A percentile compares a stretch with the other conserved stretches of the same genome.
Conservation (phyloP, 2,113 vertebrate species). For the Oryzias javanicus region DNA sequence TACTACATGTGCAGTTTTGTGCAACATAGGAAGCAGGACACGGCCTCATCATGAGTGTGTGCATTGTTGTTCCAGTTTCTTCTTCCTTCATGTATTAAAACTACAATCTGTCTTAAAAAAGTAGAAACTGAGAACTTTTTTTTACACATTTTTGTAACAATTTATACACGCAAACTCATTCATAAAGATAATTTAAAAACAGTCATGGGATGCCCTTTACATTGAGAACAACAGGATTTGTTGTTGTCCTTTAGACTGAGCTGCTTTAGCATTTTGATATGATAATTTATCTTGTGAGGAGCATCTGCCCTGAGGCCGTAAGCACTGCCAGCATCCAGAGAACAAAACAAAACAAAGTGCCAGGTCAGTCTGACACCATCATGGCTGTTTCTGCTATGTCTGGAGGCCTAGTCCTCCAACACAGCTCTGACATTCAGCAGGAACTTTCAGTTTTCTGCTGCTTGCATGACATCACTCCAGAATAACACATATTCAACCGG, state of each 20-base stretch:
- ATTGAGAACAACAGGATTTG: conserved; percentile 18
- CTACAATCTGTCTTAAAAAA: no score
- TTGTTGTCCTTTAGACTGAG: conserved; percentile 22
- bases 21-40: no score
- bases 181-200: no score
- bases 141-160: no score
- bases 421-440: conserved; percentile 47
- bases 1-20: no score
- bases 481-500: conserved; percentile 17
- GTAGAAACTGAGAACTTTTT: no score
- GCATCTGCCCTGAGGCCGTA: conserved; percentile 19
- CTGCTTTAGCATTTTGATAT: conserved; percentile 16
- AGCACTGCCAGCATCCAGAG: conserved; percentile 2
- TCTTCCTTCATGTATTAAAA: no score
- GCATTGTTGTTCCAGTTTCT: no score
- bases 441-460: conserved; percentile 24
- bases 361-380: conserved; percentile 64
- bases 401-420: conserved; percentile 37
- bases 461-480: conserved; percentile 22
- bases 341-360: conserved; percentile 8
- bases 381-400: conserved; percentile 53
- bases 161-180: no score
- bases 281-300: conserved; percentile 26
- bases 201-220: background rate
- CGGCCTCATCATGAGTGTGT: no score